Conservation (phyloP, 2,888 invertebrate genomes). For the Watsonalla binaria region DNA sequence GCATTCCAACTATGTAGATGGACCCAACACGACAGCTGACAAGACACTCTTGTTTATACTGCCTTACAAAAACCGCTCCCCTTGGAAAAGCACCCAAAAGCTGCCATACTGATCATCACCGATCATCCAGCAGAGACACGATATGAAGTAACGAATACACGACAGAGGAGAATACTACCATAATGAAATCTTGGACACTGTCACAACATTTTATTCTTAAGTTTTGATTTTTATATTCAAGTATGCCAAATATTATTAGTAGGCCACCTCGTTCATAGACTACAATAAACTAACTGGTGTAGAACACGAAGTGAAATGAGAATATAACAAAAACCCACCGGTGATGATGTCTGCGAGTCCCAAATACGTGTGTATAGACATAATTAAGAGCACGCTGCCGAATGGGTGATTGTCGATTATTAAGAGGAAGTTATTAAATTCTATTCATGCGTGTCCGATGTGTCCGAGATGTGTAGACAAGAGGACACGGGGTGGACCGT, state of each 20-base stretch:
- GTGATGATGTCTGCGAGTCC: neutral
- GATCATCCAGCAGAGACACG: too few species aligned
- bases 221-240: too few species aligned
- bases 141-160: too few species aligned
- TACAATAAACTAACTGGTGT: neutral
- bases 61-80: too few species aligned
- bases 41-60: too few species aligned
- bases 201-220: too few species aligned
- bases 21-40: too few species aligned
- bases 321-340: neutral
- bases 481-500: slow-evolving; percentile 53
- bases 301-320: neutral
- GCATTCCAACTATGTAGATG: too few species aligned
- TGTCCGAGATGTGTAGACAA: slow-evolving; percentile 46
- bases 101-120: too few species aligned
- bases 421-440: slow-evolving; percentile 35
- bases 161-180: too few species aligned
- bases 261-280: neutral
- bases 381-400: slow-evolving; percentile 5
- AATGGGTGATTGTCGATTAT: slow-evolving; percentile 13
- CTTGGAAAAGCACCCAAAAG: too few species aligned
- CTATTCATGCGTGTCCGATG: slow-evolving; percentile 39
- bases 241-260: neutral
- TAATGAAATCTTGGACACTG: too few species aligned
- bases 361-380: neutral